These are phyloP conservation scores for Rhinogobio ventralis DNA, from an alignment of 2,797 vertebrate species.

Conservation along the genomic window DNA sequence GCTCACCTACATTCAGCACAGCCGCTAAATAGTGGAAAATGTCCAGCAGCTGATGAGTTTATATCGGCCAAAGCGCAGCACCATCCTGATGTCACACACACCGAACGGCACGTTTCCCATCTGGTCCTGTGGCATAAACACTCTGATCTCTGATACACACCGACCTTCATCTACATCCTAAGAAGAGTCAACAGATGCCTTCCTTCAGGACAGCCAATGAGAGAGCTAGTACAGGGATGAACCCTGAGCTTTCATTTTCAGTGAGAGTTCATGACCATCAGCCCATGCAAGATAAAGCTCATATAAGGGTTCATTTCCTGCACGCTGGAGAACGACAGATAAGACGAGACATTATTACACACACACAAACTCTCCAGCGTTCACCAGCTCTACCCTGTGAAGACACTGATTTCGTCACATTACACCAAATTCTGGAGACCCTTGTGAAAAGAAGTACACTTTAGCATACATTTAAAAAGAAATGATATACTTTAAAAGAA, in stretches of 20 bases:
- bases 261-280: not conserved
- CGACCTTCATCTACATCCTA: not conserved
- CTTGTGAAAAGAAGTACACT: too few relatives aligned
- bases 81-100: not conserved
- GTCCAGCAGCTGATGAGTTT: not conserved
- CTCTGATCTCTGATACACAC: not conserved
- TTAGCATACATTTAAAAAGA: not conserved
- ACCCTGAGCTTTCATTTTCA: not conserved
- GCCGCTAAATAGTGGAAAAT: not conserved
- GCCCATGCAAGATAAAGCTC: constrained; percentile 62
- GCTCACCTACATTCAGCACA: not conserved
- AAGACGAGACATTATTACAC: not conserved
- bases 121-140: not conserved
- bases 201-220: constrained; percentile 20
- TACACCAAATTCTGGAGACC: not conserved
- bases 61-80: not conserved
- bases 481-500: not conserved
- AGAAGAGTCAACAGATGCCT: not conserved
- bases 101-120: not conserved
- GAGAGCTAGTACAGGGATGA: not conserved
- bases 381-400: too few relatives aligned
- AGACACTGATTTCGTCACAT: not conserved
- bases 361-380: not conserved
- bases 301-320: constrained; percentile 37
- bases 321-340: not conserved